A percentile compares a stretch with the other conserved stretches of the same genome.
These are phyloP conservation scores for Tridacna crocea DNA, from an alignment of 2,888 invertebrate genomes.

Conservation along the genomic window DNA sequence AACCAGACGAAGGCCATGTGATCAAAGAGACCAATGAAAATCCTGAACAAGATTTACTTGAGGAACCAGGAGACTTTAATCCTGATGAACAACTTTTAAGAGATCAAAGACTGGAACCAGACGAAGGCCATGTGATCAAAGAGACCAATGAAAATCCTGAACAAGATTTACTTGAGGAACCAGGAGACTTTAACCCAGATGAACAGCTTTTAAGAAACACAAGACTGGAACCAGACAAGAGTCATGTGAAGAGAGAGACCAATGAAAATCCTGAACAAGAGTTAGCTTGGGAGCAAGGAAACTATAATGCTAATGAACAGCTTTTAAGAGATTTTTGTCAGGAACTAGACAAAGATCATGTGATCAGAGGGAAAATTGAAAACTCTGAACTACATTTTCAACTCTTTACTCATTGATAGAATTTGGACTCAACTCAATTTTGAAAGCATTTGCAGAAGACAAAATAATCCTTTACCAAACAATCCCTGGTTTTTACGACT, in stretches of 20 bases:
- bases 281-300: constrained; percentile 33
- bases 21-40: not conserved
- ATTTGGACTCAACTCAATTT: no score
- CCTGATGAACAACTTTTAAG: not conserved
- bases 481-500: no score
- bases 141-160: not conserved
- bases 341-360: not conserved
- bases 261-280: not conserved
- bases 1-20: not conserved
- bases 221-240: not conserved
- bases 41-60: constrained; percentile 37
- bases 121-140: not conserved
- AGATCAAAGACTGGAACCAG: not conserved
- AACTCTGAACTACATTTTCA: not conserved
- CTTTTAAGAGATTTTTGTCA: not conserved
- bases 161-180: constrained; percentile 39
- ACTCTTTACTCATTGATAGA: no score
- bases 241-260: not conserved
- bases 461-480: no score
- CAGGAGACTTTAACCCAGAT: not conserved
- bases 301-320: not conserved
- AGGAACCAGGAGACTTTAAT: constrained; percentile 4
- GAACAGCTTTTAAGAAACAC: not conserved
- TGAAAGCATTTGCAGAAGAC: no score
- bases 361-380: not conserved